Base-by-base conservation (phyloP, 2,797 vertebrate genomes). In the Lepidocolaptes lacrymiger region DNA sequence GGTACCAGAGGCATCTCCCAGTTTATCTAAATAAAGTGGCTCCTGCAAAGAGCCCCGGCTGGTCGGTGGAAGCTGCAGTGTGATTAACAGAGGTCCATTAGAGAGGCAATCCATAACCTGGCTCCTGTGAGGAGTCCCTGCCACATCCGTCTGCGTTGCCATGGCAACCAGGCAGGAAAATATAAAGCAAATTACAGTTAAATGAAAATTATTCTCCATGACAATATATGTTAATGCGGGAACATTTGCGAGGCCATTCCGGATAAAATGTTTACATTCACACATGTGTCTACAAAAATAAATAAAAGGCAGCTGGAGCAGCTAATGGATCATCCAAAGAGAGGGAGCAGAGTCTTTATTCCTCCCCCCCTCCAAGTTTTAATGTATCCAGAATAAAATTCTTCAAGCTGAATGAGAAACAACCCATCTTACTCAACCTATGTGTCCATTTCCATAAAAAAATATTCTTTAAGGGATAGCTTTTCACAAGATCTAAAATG, bases 161-260 rank as follows among this genome's bases (percentile, higher is more conserved):
- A 98, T 89, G 97, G 97, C 96, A 98, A 98, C 97, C 94, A 46
- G 92, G 91, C 81, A 97, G 74, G 93, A 93, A 97, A 97, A 91
- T 97, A 97, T 77, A 97, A 96, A 97, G 96, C 96, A 96, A 97
- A 96, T 95, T 95, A 97, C 92, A 96, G 97, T 96, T 96, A 97
- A 94, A 96, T 92, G 91, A 97, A 97, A 97, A 98, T 96, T 97
- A 96, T 95, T 97, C 97, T 97, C 94, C 94, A 91, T 96, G 96
- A 97, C 97, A 98, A 97, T 97, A 83, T 92, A 95, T 96, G 94
- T 95, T 95, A 97, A 97, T 91, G 88, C 21, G 32, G 44, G 69
- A 93, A 89, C 89, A 56, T 95, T 95, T 89, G 89, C 86, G 69
- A 85, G 86, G 94, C 85, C 77, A 85, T 92, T 91, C 77, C 61